Evolutionary conservation across 2,888 invertebrate species (phyloP).

Genomic region (Rhogogaster chlorosoma): DNA sequence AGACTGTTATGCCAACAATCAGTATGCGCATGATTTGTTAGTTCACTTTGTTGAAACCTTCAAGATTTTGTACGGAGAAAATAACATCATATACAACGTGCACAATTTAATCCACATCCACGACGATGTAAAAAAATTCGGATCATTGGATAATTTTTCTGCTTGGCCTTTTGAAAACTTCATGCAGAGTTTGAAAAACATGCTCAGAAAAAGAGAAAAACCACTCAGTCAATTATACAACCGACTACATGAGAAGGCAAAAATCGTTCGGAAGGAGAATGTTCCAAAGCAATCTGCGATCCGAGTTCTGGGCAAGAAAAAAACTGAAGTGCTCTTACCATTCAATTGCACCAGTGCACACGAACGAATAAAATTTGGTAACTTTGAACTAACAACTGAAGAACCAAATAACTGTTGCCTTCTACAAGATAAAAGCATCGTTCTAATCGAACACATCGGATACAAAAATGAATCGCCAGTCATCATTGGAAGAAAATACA

Average conservation of each 20-base stretch:
- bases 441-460: not conserved
- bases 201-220: not conserved
- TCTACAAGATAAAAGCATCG: not conserved
- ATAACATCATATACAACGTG: slow-evolving; percentile 1
- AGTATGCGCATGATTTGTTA: not conserved
- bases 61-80: not conserved
- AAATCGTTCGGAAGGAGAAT: not conserved
- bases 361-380: not conserved
- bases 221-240: not conserved
- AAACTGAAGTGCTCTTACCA: not conserved
- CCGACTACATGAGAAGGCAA: not conserved
- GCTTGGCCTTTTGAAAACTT: slow-evolving; percentile 2
- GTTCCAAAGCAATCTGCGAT: not conserved
- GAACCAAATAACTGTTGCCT: not conserved
- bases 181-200: not conserved
- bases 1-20: not conserved
- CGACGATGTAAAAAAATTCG: not conserved
- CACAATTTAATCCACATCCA: slow-evolving; percentile 1
- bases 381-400: not conserved
- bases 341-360: not conserved
- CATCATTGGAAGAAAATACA: slow-evolving; percentile 1
- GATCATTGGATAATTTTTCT: slow-evolving; percentile 1
- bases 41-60: not conserved
- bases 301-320: not conserved
- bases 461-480: not conserved